A percentile compares a stretch with the other conserved stretches of the same genome.
These are phyloP conservation scores for Pagrus major DNA, from an alignment of 2,113 vertebrate species.

Conservation along the genomic window DNA sequence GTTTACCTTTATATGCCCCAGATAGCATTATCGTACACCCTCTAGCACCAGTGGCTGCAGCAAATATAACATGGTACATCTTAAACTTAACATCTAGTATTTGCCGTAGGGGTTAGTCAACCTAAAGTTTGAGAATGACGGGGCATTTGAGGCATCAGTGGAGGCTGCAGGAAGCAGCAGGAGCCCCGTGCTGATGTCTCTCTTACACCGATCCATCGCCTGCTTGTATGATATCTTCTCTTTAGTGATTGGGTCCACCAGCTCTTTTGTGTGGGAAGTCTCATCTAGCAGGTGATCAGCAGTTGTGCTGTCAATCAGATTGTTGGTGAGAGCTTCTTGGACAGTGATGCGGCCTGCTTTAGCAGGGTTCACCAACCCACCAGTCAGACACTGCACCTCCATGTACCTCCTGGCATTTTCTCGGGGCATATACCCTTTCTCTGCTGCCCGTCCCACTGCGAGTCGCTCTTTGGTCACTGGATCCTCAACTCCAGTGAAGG, in stretches of 20 bases:
- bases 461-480: constrained; percentile 90
- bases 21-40: background rate
- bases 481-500: constrained; percentile 96
- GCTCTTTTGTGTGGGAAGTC: constrained; percentile 84
- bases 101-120: constrained; percentile 38
- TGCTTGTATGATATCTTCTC: constrained; percentile 93
- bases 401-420: constrained; percentile 90
- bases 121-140: constrained; percentile 71
- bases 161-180: constrained; percentile 88
- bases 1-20: background rate
- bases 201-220: constrained; percentile 90
- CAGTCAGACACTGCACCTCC: constrained; percentile 91
- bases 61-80: background rate
- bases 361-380: constrained; percentile 93
- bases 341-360: constrained; percentile 89
- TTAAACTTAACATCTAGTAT: constrained; percentile 16
- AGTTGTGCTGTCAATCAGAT: constrained; percentile 85
- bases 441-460: constrained; percentile 89
- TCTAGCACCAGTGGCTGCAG: constrained; percentile 9
- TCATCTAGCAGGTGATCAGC: constrained; percentile 89
- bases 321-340: constrained; percentile 83
- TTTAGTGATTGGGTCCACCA: constrained; percentile 90
- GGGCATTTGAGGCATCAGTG: constrained; percentile 47
- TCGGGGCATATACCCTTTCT: constrained; percentile 90
- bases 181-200: constrained; percentile 87